These are phyloP conservation scores for Mesaphorura yosii DNA, from an alignment of 1,140 invertebrate genomes.

Conservation along the genomic window DNA sequence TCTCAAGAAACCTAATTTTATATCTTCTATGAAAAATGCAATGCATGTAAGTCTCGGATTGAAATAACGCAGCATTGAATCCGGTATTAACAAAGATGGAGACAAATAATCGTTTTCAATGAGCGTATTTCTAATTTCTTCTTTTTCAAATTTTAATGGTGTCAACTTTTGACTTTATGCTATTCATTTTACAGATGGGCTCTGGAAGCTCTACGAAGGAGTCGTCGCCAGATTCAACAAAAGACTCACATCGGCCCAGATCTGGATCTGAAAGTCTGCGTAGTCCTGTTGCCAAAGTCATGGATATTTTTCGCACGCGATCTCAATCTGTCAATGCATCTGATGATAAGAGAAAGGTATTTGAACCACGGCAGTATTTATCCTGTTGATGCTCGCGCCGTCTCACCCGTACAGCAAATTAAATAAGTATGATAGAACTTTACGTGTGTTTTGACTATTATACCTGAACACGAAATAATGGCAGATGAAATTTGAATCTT, in stretches of 20 bases:
- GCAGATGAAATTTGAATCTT: too few species aligned
- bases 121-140: too few species aligned
- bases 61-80: not conserved
- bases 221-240: slow-evolving; percentile 11
- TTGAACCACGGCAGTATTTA: not conserved
- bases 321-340: slow-evolving; percentile 56
- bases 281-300: slow-evolving; percentile 53
- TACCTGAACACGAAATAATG: not conserved
- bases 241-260: slow-evolving; percentile 40
- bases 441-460: not conserved
- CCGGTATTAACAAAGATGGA: not conserved
- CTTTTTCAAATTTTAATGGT: too few species aligned
- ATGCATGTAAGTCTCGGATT: slow-evolving; percentile 40
- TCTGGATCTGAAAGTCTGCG: slow-evolving; percentile 48
- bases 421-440: too few species aligned
- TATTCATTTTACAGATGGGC: too few species aligned
- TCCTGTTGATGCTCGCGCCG: too few species aligned
- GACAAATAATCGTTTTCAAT: too few species aligned
- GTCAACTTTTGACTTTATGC: too few species aligned
- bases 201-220: slow-evolving; percentile 12
- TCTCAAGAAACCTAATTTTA: slow-evolving; percentile 53
- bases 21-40: slow-evolving; percentile 64
- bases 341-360: slow-evolving; percentile 55
- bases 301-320: slow-evolving; percentile 74
- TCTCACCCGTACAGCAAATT: too few species aligned